Conservation (phyloP, 2,797 vertebrate species). For the Calcarius lapponicus region DNA sequence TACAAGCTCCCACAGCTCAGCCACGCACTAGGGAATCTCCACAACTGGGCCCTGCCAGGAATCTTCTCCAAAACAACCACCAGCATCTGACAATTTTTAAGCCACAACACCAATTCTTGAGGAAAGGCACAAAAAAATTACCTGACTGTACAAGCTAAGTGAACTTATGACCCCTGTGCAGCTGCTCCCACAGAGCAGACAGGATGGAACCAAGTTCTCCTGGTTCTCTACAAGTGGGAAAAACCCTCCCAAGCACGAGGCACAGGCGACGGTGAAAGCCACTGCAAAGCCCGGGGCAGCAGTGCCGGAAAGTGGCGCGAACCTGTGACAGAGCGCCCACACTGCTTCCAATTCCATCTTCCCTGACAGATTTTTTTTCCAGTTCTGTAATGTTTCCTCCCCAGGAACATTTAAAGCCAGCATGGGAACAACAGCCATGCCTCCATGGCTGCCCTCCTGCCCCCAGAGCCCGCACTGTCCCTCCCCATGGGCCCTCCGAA, state of each 20-base stretch:
- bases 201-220: neutral
- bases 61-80: neutral
- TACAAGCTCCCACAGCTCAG: neutral
- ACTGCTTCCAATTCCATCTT: neutral
- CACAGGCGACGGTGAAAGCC: neutral
- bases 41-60: neutral
- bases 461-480: too few species aligned
- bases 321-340: neutral
- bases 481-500: too few species aligned
- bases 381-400: neutral
- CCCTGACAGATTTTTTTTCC: too few species aligned
- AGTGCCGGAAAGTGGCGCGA: rapidly evolving
- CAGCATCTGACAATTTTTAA: neutral
- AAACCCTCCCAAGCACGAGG: neutral
- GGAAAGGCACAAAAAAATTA: neutral
- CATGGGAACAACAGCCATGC: rapidly evolving
- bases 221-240: neutral
- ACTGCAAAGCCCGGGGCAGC: rapidly evolving
- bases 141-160: neutral
- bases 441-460: neutral
- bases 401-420: neutral
- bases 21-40: neutral
- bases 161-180: neutral
- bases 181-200: neutral
- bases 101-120: neutral